Conservation (phyloP, 1,140 invertebrate species). For the Grapholita molesta region DNA sequence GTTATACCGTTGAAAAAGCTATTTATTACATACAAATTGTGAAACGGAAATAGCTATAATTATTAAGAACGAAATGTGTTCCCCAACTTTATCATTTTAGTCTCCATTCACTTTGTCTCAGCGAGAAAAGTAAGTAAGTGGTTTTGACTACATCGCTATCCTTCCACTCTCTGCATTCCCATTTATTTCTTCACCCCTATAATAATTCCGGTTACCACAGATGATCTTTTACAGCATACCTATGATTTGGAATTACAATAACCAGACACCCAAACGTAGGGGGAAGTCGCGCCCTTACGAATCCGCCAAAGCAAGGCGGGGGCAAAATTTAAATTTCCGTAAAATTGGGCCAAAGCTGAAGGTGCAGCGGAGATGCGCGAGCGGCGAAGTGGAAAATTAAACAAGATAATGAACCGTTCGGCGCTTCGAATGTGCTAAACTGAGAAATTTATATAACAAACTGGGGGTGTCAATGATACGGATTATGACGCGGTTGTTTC, state of each 20-base stretch:
- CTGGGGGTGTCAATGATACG: slow-evolving; percentile 19
- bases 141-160: not conserved
- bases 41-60: too few relatives aligned
- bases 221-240: slow-evolving; percentile 16
- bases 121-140: not conserved
- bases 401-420: slow-evolving; percentile 60
- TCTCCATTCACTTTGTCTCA: not conserved
- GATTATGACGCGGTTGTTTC: slow-evolving; percentile 26
- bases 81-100: too few relatives aligned
- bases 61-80: too few relatives aligned
- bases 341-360: slow-evolving; percentile 35
- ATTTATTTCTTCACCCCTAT: slow-evolving; percentile 2
- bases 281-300: slow-evolving; percentile 1
- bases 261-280: slow-evolving; percentile 6
- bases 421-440: slow-evolving; percentile 48
- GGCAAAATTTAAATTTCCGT: slow-evolving; percentile 29
- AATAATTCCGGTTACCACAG: slow-evolving; percentile 3
- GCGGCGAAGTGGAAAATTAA: slow-evolving; percentile 68
- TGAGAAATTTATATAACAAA: slow-evolving; percentile 53
- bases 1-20: too few relatives aligned
- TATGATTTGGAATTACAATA: slow-evolving; percentile 16
- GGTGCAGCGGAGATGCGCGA: slow-evolving; percentile 42
- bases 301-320: not conserved
- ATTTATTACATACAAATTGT: too few relatives aligned
- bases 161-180: not conserved